Evolutionary conservation across 2,113 vertebrate species (phyloP).

Genomic region (Neolamprologus brichardi): DNA sequence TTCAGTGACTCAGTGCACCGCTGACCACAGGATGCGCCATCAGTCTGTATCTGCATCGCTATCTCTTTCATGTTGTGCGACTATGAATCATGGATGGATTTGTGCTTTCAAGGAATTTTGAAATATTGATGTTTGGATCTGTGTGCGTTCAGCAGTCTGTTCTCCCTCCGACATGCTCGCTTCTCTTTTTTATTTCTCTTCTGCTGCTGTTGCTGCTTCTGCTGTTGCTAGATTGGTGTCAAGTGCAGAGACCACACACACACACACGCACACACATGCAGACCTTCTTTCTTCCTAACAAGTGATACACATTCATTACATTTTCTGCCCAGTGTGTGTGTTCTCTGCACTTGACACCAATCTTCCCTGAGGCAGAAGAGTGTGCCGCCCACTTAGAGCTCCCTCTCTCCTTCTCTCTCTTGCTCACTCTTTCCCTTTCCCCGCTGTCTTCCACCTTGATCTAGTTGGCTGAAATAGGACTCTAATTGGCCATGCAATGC

Average conservation of each 20-base stretch:
- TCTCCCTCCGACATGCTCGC: conserved; percentile 5
- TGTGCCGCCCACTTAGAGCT: conserved; percentile 51
- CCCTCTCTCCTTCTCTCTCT: not conserved
- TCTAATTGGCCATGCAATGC: conserved; percentile 49
- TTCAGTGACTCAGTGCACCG: not conserved
- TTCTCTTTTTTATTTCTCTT: not conserved
- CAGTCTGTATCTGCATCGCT: not conserved
- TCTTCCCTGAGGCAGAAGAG: conserved; percentile 52
- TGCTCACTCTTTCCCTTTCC: not conserved
- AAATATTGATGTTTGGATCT: conserved; percentile 52
- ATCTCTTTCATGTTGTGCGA: not conserved
- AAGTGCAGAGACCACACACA: conserved; percentile 23
- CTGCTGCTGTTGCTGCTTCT: not conserved
- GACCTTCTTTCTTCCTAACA: not conserved
- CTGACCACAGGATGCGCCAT: not conserved
- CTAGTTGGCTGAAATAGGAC: conserved; percentile 43
- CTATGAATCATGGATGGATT: conserved; percentile 42
- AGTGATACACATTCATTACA: conserved; percentile 56
- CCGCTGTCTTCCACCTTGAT: conserved; percentile 51
- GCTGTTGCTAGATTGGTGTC: conserved; percentile 43
- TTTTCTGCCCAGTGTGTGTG: conserved; percentile 52
- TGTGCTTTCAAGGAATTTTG: conserved; percentile 45
- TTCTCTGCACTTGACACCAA: conserved; percentile 52
- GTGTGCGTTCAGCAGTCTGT: not conserved
- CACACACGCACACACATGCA: not conserved